Conservation (phyloP, 2,797 vertebrate genomes). For the Eospalax fontanierii region DNA sequence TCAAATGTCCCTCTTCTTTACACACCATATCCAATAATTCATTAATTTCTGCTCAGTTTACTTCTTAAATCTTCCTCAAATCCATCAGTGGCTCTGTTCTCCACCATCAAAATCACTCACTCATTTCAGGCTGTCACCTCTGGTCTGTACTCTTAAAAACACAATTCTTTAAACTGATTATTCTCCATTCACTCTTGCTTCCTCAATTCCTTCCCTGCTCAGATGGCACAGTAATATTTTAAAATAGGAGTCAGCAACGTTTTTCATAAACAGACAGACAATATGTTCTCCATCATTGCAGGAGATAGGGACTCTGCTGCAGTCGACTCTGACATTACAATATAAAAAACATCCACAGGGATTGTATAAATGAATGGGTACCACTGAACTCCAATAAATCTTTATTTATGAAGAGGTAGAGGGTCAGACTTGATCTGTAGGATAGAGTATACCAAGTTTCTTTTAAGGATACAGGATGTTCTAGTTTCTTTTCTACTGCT, state of each 20-base stretch:
- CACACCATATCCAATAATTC: not conserved
- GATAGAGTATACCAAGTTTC: not conserved
- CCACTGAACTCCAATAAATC: not conserved
- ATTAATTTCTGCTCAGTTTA: conserved; percentile 29
- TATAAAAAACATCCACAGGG: not conserved
- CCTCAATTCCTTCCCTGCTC: not conserved
- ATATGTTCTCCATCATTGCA: not conserved
- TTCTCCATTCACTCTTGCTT: not conserved
- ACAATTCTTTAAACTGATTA: not conserved
- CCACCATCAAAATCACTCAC: not conserved
- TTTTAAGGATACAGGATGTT: not conserved
- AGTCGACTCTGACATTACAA: not conserved
- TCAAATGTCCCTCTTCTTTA: not conserved
- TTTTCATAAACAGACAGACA: not conserved
- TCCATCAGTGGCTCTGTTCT: not conserved
- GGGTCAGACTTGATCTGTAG: not conserved
- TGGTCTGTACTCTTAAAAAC: not conserved
- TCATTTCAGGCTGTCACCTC: not conserved
- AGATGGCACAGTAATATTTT: not conserved
- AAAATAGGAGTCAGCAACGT: not conserved
- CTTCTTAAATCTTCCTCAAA: conserved; percentile 35
- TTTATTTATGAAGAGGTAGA: conserved; percentile 13
- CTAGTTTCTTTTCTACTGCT: too few species aligned
- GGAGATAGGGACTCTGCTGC: not conserved
- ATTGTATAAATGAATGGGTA: not conserved